Evolutionary conservation across 2,113 vertebrate genomes (phyloP).

Genomic region (Arothron firmamentum): DNA sequence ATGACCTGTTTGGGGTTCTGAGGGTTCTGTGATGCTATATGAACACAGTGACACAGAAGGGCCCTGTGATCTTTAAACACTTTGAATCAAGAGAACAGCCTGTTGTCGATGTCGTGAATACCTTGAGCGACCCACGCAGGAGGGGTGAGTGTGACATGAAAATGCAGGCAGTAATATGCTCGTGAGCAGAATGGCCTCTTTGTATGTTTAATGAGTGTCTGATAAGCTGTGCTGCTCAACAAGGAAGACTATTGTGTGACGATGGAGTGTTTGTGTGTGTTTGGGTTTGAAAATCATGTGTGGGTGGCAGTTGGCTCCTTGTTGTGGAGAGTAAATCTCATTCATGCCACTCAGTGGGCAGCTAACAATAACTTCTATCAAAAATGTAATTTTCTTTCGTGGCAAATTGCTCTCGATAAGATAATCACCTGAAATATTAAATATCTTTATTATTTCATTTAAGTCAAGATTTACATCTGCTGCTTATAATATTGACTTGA

Average conservation of each 20-base stretch:
- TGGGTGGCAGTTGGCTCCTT: slow-evolving; percentile 33
- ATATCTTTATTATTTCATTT: not conserved
- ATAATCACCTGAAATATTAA: not conserved
- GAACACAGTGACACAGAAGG: too few relatives aligned
- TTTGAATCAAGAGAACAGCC: not conserved
- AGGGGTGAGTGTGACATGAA: slow-evolving; percentile 22
- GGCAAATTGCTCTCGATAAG: slow-evolving; percentile 5
- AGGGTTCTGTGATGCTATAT: too few relatives aligned
- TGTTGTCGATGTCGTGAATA: not conserved
- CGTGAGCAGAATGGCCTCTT: slow-evolving; percentile 60
- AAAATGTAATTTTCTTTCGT: slow-evolving; percentile 2
- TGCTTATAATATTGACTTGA: slow-evolving; percentile 9
- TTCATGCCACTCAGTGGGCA: not conserved
- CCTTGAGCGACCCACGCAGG: slow-evolving; percentile 23
- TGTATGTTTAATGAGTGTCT: slow-evolving; percentile 71
- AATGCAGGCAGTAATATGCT: slow-evolving; percentile 35
- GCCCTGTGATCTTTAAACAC: too few relatives aligned
- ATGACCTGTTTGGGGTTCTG: too few relatives aligned
- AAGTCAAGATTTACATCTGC: not conserved
- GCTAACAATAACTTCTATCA: slow-evolving; percentile 3
- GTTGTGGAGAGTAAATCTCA: slow-evolving; percentile 23
- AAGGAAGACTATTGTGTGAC: slow-evolving; percentile 57
- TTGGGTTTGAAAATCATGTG: slow-evolving; percentile 12
- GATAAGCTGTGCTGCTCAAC: slow-evolving; percentile 39
- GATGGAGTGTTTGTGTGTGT: slow-evolving; percentile 27